Base-by-base conservation (phyloP, 2,113 vertebrate species). In the Vimba vimba region DNA sequence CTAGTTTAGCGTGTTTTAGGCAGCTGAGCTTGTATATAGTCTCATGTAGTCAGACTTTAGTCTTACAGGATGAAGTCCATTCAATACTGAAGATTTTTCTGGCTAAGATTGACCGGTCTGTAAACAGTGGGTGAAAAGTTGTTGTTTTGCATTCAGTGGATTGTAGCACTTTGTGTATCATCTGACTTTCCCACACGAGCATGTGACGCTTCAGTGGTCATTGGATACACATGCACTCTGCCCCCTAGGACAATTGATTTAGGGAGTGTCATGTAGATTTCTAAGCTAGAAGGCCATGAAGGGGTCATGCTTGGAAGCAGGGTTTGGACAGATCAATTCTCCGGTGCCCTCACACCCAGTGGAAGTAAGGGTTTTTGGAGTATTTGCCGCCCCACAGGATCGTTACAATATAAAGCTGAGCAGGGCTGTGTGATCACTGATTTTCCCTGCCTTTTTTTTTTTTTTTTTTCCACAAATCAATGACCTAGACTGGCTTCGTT, bases 401-500 rank as follows among this genome's bases (percentile, higher is more conserved):
- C 76, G 81, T 81, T 90, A 64, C 33, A 13, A 57, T 71, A 86
- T 84, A 79, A 83, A 50, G 81, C 71, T 81, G 66, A 73, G 50
- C 43, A 9, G 86, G 13, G 5, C 84, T 81, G 25, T 84, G 50
- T 57, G 76, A 66, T 86, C 57, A 64, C 75, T 84, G 73, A 83
- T 86, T 88, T 82, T 75, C 89, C 89, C 4, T 19, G 75, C 88
- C 91, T 85, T 89, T 93, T 93, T 94, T 94, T 90, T 93, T 94
- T 94, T 90, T 90, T 85, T 89, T 93, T 93, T 94, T 93, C 94
- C 93, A 94, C 87, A 82, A 91, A 94, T 95, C 94, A 86, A 93
- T 94, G 73, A 6, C 15, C 68, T 62, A 6, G 21, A 77, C 43
- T 85, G 30, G 85, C 83, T 79, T 87, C 21, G 80, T 86, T 43